Evolutionary conservation across 1,140 invertebrate species (phyloP), one percentile per base, ranked within the genome.

Genomic region (Choristoneura fumiferana): DNA sequence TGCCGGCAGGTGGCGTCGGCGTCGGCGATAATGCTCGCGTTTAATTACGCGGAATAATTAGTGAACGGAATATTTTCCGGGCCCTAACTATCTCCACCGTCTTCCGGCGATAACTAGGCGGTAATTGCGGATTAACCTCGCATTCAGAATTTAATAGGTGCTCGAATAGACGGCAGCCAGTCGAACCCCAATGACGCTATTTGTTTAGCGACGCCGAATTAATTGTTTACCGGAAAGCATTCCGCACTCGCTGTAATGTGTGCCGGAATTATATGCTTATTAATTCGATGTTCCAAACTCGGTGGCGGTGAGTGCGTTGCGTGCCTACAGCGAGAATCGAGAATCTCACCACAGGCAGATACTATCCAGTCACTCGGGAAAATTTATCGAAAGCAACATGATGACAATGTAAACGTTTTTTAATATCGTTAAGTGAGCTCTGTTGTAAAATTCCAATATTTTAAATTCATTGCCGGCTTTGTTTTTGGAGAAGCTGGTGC

Each of bases 11-110:
- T 85, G 83, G 84, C 78, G 79, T 70, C 78, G 80, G 81, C 76
- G 75, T 63, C 70, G 77, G 69, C 81, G 84, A 88, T 88, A 85
- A 87, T 87, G 80, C 82, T 69, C 80, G 82, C 79, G 86, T 89
- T 89, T 89, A 89, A 89, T 87, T 89, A 89, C 84, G 79, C 81
- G 86, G 86, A 89, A 89, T 89, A 89, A 85, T 89, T 89, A 89
- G 84, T 84, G 84, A 82, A 84, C 86, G 86, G 86, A 89, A 89
- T 84, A 86, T 87, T 81, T 89, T 89, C 85, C 82, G 82, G 78
- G 79, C 83, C 76, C 85, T 87, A 89, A 89, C 82, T 89, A 89
- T 89, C 85, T 85, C 82, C 82, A 72, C 76, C 85, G 81, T 87
- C 85, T 88, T 87, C 84, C 85, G 85, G 82, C 82, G 80, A 88